phyloP scores from a whole-genome alignment of 2,888 invertebrate species.

The Tipula confusa region DNA sequence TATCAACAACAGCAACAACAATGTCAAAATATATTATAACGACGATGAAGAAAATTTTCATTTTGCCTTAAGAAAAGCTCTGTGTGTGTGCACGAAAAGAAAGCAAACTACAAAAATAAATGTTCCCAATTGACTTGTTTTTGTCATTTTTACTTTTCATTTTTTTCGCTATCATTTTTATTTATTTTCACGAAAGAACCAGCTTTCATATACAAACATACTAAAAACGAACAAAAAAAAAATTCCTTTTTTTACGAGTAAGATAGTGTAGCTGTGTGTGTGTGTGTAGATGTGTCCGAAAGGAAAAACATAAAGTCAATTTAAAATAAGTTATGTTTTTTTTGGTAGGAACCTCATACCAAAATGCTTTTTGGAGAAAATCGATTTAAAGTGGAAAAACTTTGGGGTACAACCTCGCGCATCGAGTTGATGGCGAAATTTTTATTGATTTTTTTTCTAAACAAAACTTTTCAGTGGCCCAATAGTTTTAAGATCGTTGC shows the following conservation, averaged over 20 bases:
- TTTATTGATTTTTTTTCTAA: no score
- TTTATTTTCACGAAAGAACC: background rate
- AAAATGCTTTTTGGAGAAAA: background rate
- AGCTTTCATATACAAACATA: no score
- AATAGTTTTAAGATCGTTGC: no score
- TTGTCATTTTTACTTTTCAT: slow-evolving; percentile 7
- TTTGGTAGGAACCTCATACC: background rate
- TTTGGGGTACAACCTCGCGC: background rate
- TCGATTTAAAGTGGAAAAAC: background rate
- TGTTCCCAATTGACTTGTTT: slow-evolving; percentile 16
- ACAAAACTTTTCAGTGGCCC: no score
- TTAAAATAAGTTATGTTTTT: background rate
- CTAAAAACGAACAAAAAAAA: background rate
- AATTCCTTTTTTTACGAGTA: background rate
- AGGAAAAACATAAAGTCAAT: background rate
- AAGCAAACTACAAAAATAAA: background rate
- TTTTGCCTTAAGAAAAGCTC: background rate
- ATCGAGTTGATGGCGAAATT: background rate
- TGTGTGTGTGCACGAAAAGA: background rate
- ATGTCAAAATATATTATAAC: background rate
- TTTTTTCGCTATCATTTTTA: background rate
- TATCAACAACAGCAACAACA: background rate
- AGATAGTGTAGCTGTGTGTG: background rate
- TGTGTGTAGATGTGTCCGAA: background rate
- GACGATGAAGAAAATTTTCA: background rate